Evolutionary conservation across 2,888 invertebrate species (phyloP).

Genomic region (Eupithecia vulgata): DNA sequence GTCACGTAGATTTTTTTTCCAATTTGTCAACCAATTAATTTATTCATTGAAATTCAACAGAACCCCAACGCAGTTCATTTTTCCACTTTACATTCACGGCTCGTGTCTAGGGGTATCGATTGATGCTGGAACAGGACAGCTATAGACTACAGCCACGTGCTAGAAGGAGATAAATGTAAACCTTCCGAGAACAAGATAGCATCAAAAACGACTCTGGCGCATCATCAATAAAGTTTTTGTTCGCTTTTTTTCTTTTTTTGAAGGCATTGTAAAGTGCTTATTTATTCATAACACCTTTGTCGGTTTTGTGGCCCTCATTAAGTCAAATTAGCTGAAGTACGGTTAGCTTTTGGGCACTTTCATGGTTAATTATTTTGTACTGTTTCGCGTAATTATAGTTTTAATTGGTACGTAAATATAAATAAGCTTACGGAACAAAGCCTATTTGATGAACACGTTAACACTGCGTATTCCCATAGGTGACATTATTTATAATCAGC

Average conservation of each 20-base stretch:
- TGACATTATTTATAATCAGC: neutral
- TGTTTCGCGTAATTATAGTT: slow-evolving; percentile 7
- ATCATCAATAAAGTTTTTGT: slow-evolving; percentile 68
- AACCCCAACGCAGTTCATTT: slow-evolving; percentile 45
- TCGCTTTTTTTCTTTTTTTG: slow-evolving; percentile 52
- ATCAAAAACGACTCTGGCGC: slow-evolving; percentile 75
- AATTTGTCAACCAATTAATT: slow-evolving; percentile 10
- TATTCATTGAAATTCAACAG: slow-evolving; percentile 23
- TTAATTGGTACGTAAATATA: slow-evolving; percentile 11
- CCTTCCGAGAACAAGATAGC: slow-evolving; percentile 81
- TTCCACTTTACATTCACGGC: slow-evolving; percentile 61
- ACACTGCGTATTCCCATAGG: neutral
- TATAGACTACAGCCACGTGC: slow-evolving; percentile 32
- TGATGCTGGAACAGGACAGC: slow-evolving; percentile 62
- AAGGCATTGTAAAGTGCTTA: slow-evolving; percentile 68
- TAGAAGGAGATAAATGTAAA: slow-evolving; percentile 53
- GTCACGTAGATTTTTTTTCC: neutral
- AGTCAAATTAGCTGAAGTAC: slow-evolving; percentile 62
- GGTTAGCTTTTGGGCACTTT: slow-evolving; percentile 44
- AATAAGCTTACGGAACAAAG: slow-evolving; percentile 13
- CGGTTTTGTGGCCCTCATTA: slow-evolving; percentile 74
- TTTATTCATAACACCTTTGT: slow-evolving; percentile 83
- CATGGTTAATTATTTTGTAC: slow-evolving; percentile 25
- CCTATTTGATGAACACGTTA: neutral
- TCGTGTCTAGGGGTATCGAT: slow-evolving; percentile 76